Evolutionary conservation across 1,140 invertebrate genomes (phyloP).

Genomic region (Drosophila yakuba): DNA sequence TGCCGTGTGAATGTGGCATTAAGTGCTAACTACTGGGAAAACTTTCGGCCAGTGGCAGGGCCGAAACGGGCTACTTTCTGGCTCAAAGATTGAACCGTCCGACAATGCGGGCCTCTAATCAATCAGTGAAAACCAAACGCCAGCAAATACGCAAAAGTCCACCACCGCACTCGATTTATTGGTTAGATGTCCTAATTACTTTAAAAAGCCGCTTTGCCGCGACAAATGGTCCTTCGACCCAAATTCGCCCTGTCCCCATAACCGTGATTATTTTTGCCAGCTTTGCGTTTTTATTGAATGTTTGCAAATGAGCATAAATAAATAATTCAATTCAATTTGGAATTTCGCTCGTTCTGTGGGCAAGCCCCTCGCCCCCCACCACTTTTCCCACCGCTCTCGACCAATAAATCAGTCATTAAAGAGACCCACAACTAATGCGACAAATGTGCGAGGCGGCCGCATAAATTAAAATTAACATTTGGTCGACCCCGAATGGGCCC

Average conservation of each 20-base stretch:
- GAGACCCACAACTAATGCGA: constrained; percentile 74
- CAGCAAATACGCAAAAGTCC: constrained; percentile 14
- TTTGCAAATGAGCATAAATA: constrained; percentile 68
- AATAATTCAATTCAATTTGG: constrained; percentile 65
- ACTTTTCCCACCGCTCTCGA: constrained; percentile 32
- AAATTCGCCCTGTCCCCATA: constrained; percentile 7
- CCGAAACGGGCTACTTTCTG: constrained; percentile 6
- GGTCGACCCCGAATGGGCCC: constrained; percentile 34
- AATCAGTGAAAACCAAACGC: constrained; percentile 41
- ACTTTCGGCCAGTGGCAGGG: constrained; percentile 29
- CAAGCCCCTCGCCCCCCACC: not conserved
- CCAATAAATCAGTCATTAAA: constrained; percentile 82
- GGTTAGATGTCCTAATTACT: constrained; percentile 73
- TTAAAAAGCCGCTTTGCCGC: constrained; percentile 64
- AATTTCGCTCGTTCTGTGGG: constrained; percentile 19
- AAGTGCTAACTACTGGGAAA: constrained; percentile 66
- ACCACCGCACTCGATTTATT: constrained; percentile 51
- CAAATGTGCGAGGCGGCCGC: constrained; percentile 74
- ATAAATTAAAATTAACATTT: constrained; percentile 82
- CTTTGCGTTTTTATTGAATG: constrained; percentile 67
- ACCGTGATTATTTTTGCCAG: constrained; percentile 30
- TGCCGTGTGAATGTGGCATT: constrained; percentile 38
- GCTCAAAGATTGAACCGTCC: constrained; percentile 2
- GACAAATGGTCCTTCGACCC: not conserved
- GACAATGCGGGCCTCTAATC: constrained; percentile 51